phyloP scores from a whole-genome alignment of 2,797 vertebrate species.

The Pseudochirops cupreus region DNA sequence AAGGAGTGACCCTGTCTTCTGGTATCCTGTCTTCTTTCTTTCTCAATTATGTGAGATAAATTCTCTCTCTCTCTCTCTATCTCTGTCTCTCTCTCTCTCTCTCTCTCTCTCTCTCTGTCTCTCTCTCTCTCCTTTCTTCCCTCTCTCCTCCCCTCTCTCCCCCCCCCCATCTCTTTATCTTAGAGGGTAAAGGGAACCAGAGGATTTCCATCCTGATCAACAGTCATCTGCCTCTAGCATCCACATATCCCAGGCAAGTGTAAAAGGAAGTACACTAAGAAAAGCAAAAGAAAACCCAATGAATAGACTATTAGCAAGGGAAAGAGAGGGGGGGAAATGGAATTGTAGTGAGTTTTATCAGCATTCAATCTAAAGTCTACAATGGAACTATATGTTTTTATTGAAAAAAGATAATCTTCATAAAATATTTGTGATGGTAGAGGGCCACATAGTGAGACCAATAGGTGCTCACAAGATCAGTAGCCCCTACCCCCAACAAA shows the following conservation, averaged over 20 bases:
- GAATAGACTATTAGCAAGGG: not conserved
- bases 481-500: not conserved
- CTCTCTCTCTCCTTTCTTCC: too few species aligned
- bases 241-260: not conserved
- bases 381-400: not conserved
- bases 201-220: not conserved
- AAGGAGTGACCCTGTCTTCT: not conserved
- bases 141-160: too few species aligned
- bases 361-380: not conserved
- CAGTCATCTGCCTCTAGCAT: not conserved
- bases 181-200: too few species aligned
- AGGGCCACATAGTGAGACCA: not conserved
- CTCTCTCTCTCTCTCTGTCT: too few species aligned
- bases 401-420: not conserved
- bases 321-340: not conserved
- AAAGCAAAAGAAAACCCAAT: not conserved
- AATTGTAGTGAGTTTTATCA: not conserved
- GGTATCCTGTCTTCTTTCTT: not conserved
- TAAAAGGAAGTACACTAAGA: not conserved
- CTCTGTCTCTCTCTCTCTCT: too few species aligned
- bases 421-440: not conserved
- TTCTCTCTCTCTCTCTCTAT: too few species aligned
- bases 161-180: too few species aligned
- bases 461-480: not conserved
- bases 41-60: not conserved